Base-by-base conservation (phyloP, 1,140 invertebrate species). In the Aporrectodea caliginosa region DNA sequence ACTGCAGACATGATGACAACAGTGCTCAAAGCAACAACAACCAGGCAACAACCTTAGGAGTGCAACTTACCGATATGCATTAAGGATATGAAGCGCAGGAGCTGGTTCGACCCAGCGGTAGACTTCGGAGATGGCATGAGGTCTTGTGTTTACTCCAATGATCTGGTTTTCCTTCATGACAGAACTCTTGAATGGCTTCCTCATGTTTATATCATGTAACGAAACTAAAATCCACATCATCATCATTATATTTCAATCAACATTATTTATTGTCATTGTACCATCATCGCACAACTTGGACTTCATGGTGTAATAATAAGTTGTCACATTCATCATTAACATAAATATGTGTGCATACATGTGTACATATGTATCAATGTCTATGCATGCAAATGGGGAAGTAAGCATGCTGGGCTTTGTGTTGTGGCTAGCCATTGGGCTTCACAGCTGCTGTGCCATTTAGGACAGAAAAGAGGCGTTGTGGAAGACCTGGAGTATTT, bases 111-210 rank as follows among this genome's bases (percentile, higher is more conserved):
- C 98, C 31, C 91, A 89, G 43, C 91, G 90, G 90, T 99, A 99
- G 30, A 94, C 95, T 86, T 98, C 95, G 80, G 93, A 84, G 94
- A 99, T 97, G 31, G 96, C 94, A 22, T 93, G 93, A 35, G 98
- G 96, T 93, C 99, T 96, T 1, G 96, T 95, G 80, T 92, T 92
- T 70, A 95, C 91, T 14, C 95, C 95, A 84, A 99, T 95, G 79
- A 98, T 94, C 91, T 98, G 95, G 87, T 99, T 97, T 89, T 99
- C 96, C 87, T 97, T 98, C 76, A 93, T 90, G 74, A 93, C 92
- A 6, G 93, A 93, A 85, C 95, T 97, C 85, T 95, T 95, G 89
- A 97, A 99, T 29, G 96, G 95, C 89, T 99, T 98, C 82, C 95
- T 92, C 91, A 96, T 93, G 84, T 97, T 94, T 84, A 98, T 98